Evolutionary conservation across 1,140 invertebrate genomes (phyloP), one percentile per base, ranked within the genome.

Genomic region (Ladona fulva): DNA sequence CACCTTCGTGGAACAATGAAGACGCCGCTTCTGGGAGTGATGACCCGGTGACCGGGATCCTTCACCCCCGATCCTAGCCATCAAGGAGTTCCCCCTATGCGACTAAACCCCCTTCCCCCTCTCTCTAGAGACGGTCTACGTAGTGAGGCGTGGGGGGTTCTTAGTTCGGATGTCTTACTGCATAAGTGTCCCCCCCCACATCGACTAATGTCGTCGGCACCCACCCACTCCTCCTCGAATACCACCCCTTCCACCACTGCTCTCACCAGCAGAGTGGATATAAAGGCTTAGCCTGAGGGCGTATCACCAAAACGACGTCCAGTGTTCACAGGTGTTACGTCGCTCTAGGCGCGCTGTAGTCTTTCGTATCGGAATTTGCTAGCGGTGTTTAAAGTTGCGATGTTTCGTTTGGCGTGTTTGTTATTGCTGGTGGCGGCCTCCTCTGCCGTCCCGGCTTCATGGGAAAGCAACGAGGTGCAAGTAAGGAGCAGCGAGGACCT

Each of bases 401-500:
- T 77, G 22, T 25, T 29, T 29, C 37, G 42, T 77, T 80, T 78
- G 74, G 85, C 85, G 85, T 82, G 83, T 78, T 77, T 77, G 25
- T 79, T 83, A 29, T 75, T 78, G 80, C 81, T 83, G 78, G 78
- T 82, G 75, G 78, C 81, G 82, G 77, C 52, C 52, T 1, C 16
- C n/a, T 16, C 52, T 3, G 52, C 52, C n/a, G 52, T 66, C 16
- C 14, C 52, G 16, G 52, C n/a, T 66, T 22, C 16, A 12, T 16
- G n/a, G 52, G n/a, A 16, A 16, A 19, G 16, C 52, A 66, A 66
- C n/a, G 52, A 66, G 52, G n/a, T 66, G 16, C 16, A 66, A 16
- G 80, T 80, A 77, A 7, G 77, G 73, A 82, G 82, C 79, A 89
- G 89, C 82, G 89, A 91, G 80, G 90, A 93, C 82, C 87, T 93